Evolutionary conservation across 2,113 vertebrate species (phyloP).

Genomic region (Brienomyrus brachyistius): DNA sequence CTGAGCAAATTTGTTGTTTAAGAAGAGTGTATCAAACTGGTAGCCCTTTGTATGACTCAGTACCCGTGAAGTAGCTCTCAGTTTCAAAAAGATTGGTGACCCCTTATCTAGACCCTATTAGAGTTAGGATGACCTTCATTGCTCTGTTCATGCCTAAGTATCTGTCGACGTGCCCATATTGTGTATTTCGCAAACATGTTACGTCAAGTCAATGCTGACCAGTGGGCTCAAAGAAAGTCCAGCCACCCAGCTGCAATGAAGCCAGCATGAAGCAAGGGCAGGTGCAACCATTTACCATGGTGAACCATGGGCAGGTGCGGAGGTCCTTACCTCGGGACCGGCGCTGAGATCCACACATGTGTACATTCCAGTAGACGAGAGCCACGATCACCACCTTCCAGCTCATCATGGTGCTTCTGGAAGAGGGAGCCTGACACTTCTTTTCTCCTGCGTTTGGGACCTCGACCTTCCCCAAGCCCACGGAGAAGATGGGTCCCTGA

Average conservation of each 20-base stretch:
- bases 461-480: background rate
- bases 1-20: too few species aligned
- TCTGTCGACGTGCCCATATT: background rate
- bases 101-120: background rate
- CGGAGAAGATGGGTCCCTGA: background rate
- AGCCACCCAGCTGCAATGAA: background rate
- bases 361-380: conserved; percentile 1
- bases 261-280: background rate
- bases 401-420: conserved; percentile 1
- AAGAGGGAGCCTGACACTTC: background rate
- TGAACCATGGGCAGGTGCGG: background rate
- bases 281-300: background rate
- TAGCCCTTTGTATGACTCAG: too few species aligned
- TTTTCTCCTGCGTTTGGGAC: background rate
- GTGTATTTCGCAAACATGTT: background rate
- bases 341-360: background rate
- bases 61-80: too few species aligned
- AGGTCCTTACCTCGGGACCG: conserved; percentile 6
- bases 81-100: too few species aligned
- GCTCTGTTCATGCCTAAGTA: background rate
- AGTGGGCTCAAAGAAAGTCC: background rate
- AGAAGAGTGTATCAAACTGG: too few species aligned
- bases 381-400: background rate
- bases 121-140: background rate
- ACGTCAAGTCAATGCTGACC: background rate